Evolutionary conservation across 2,888 invertebrate species (phyloP), one percentile per base, ranked within the genome.

Genomic region (Tenthredo livida): DNA sequence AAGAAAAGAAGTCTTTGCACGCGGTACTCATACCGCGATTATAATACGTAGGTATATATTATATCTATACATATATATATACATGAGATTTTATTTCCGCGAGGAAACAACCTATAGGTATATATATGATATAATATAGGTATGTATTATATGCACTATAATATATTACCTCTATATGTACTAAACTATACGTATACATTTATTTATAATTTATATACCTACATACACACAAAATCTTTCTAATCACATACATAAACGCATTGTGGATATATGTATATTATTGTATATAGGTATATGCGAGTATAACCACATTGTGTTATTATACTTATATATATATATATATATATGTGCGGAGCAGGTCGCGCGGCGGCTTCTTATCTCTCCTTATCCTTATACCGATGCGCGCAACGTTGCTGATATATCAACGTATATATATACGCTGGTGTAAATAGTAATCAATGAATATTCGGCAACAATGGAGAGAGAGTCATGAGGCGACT

Each of bases 281-380:
- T n/a, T n/a, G n/a, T n/a, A 12, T 33, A 67, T 67, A 33, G 12
- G 33, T 67, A 33, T 67, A 33, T 17, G 15, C 17, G 67, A 17
- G 33, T 67, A 67, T 33, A 29, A 17, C 29, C 67, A 67, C 33
- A 67, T 33, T 67, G 17, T 67, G 17, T 33, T 17, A 29, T 61
- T 61, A 61, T 61, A 61, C 10, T 33, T 67, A 10, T 67, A n/a
- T 67, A 67, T 67, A 9, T 29, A 29, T 67, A 10, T 67, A n/a
- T 29, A 29, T 29, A 29, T 67, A 54, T 67, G 17, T 25, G 17
- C 29, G 29, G 6, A 58, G 80, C 80, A 80, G 58, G 37, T 61
- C 58, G 80, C 80, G n/a, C 58, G 40, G 80, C n/a, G n/a, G 50
- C 25, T 80, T 80, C 80, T 80, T 80, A 80, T 80, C 80, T 80